Conservation (phyloP, 53 echinoderm and acorn worm species). For the Echinarachnius parma region DNA sequence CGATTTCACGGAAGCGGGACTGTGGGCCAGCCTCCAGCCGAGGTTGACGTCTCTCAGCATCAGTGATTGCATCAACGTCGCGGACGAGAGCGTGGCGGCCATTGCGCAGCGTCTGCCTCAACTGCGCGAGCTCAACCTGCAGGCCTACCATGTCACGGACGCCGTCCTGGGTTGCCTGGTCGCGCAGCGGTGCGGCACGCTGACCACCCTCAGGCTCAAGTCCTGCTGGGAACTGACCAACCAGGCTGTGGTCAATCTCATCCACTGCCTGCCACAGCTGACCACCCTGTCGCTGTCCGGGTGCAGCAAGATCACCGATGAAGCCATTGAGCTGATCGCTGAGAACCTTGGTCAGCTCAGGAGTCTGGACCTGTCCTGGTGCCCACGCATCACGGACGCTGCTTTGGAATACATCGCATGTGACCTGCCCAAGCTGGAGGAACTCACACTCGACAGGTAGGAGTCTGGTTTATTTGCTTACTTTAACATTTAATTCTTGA, state of each 20-base stretch:
- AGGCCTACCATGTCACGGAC: conserved; percentile 99
- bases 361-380: conserved; percentile 96
- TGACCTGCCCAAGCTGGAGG: conserved; percentile 96
- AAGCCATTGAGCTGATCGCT: conserved; percentile 93
- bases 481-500: too few species aligned
- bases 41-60: conserved; percentile 87
- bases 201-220: conserved; percentile 72
- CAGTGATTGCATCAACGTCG: conserved; percentile 98
- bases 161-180: conserved; percentile 87
- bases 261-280: conserved; percentile 93
- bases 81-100: conserved; percentile 97
- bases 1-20: conserved; percentile 97
- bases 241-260: conserved; percentile 96
- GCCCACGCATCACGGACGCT: conserved; percentile 93
- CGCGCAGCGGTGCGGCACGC: conserved; percentile 72
- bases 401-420: conserved; percentile 99
- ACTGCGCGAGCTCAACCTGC: conserved; percentile 91
- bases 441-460: conserved; percentile 94
- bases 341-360: conserved; percentile 91
- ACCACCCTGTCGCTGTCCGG: conserved; percentile 88
- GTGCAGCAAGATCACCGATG: conserved; percentile 99
- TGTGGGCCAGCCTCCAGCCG: conserved; percentile 94
- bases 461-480: too few species aligned
- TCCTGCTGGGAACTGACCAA: conserved; percentile 99
- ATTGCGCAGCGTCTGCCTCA: conserved; percentile 95